phyloP scores from a whole-genome alignment of 2,113 vertebrate species.

The Archocentrus centrarchus region DNA sequence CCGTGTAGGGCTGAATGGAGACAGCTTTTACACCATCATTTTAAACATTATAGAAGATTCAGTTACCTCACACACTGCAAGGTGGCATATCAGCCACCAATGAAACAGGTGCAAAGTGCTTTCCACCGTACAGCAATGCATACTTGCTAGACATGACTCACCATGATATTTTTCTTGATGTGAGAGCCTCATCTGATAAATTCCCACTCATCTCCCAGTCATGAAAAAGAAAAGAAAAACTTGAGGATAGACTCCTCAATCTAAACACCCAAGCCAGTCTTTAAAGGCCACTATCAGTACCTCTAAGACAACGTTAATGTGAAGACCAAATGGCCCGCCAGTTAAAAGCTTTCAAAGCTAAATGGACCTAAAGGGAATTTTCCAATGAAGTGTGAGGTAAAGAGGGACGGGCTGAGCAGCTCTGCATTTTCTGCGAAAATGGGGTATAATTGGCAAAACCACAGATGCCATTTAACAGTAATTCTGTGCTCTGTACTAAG shows the following conservation, averaged over 20 bases:
- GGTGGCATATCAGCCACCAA: constrained; percentile 30
- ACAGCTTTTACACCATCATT: constrained; percentile 9
- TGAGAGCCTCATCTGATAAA: constrained; percentile 31
- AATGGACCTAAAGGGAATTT: constrained; percentile 64
- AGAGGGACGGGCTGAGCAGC: constrained; percentile 30
- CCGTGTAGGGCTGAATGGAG: background rate
- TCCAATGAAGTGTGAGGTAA: constrained; percentile 58
- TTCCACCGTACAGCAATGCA: constrained; percentile 16
- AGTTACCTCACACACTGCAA: constrained; percentile 42
- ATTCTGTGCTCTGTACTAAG: constrained; percentile 9
- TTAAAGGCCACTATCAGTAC: constrained; percentile 57
- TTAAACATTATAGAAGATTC: constrained; percentile 31
- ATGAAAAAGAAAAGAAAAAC: constrained; percentile 9
- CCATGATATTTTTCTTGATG: constrained; percentile 25
- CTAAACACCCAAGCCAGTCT: constrained; percentile 24
- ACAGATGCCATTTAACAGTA: constrained; percentile 22
- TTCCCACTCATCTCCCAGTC: constrained; percentile 21
- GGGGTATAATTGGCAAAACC: constrained; percentile 46
- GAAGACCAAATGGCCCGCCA: constrained; percentile 33
- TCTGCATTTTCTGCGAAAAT: constrained; percentile 41
- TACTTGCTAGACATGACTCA: constrained; percentile 38
- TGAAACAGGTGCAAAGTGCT: constrained; percentile 55
- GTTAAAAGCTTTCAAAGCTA: constrained; percentile 65
- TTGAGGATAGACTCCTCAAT: constrained; percentile 18
- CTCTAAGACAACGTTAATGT: constrained; percentile 66